Conservation (phyloP, 2,797 vertebrate genomes). For the Cercopithecus neglectus region DNA sequence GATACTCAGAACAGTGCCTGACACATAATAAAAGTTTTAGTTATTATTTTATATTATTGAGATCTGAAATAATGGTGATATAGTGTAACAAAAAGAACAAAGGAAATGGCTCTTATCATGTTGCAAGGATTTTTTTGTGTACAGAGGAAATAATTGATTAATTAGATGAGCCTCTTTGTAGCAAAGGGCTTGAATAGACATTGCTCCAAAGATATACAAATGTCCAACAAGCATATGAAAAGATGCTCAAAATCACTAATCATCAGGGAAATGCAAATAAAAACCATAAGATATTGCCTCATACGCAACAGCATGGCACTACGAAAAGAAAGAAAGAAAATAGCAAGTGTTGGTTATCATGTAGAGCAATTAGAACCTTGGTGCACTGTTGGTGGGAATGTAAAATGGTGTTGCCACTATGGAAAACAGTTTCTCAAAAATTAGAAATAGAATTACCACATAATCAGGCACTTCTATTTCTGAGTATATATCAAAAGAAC, state of each 20-base stretch:
- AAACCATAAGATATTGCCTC: neutral
- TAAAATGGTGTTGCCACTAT: neutral
- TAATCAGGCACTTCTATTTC: neutral
- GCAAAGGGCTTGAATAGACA: neutral
- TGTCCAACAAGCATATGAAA: neutral
- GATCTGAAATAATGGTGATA: neutral
- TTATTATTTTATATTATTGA: constrained; percentile 2
- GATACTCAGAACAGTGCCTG: neutral
- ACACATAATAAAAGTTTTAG: neutral
- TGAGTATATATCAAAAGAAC: neutral
- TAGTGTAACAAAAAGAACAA: neutral
- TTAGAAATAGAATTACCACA: neutral
- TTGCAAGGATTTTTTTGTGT: neutral
- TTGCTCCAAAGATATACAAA: neutral
- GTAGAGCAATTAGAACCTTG: neutral
- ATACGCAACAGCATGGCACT: neutral
- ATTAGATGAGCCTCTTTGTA: neutral
- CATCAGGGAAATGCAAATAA: neutral
- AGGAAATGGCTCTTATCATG: neutral
- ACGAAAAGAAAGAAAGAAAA: neutral
- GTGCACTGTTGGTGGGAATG: neutral
- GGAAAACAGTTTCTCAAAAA: neutral
- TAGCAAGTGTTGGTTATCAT: neutral
- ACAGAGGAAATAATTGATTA: neutral
- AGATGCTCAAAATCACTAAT: neutral